Evolutionary conservation across 1,140 invertebrate species (phyloP), one percentile per base, ranked within the genome.

Genomic region (Hirudo medicinalis): DNA sequence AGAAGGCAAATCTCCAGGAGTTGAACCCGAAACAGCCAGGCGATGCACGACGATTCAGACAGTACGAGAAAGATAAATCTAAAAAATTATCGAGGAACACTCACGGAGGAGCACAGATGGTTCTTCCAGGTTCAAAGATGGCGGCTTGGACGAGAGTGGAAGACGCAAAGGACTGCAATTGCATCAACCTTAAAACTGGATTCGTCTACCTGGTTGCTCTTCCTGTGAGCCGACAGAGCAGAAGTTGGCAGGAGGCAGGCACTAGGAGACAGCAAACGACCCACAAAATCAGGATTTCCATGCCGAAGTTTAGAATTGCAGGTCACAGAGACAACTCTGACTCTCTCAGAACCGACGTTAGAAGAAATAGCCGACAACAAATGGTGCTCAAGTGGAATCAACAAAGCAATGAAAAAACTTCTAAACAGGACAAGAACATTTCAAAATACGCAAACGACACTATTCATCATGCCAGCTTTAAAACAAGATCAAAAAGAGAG

Each of bases 141-240:
- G 22, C 22, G 8, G 29, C 57, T 11, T 63, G 57, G 57, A 32
- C 29, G 3, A 22, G 29, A 22, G 29, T 63, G 29, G 57, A 63
- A 9, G 22, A 22, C 22, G 22, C 29, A 13, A 63, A n/a, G 19
- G 22, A 63, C 22, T 63, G 57, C 57, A 22, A 6, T 13, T 63
- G 57, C 19, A 22, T 63, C 20, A 63, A 63, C 29, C 29, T 63
- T 6, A 63, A 63, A 11, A 22, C 29, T 25, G 29, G 29, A 22
- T 63, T 32, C 29, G 29, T 63, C 19, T 63, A 63, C 57, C 22
- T 63, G 11, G 57, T 63, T 63, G 57, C 57, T 6, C 29, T 63
- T 63, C 57, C 57, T 11, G 22, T 63, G 29, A 63, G 19, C 8
- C 9, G 29, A n/a, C 22, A 63, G 29, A 63, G 29, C 22, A 63